Base-by-base conservation (phyloP, 2,113 vertebrate genomes). In the Rhynchomys soricoides region DNA sequence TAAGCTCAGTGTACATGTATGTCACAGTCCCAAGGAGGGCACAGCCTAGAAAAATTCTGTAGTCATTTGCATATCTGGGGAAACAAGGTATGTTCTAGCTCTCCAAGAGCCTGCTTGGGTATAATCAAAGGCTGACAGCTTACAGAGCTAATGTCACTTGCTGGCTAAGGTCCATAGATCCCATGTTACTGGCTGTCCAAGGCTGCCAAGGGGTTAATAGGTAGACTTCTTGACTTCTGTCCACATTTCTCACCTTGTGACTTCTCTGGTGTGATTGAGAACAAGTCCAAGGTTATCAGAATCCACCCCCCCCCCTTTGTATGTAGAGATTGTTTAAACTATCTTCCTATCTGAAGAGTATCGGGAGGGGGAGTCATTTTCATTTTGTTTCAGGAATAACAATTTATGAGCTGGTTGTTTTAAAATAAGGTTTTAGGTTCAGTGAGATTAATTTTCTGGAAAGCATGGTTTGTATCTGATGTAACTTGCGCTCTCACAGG, bases 1-100 rank as follows among this genome's bases (percentile, higher is more conserved):
- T 0, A 0, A 16, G 21, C 29, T 45, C 37, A 2, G 16, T 3
- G 26, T n/a, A 7, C 0, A 0, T 13, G 88, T 19, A 8, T 40
- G 52, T 37, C 8, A 2, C 9, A 9, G 71, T 26, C 17, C 11
- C 26, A 1, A 22, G 21, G 9, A 78, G n/a, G 74, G 6, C 0
- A 37, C 3, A 57, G 13, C 3, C 19, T 16, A 82, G 52, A 37
- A 6, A 37, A 24, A 15, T 43, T 5, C 5, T 21, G n/a, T 13
- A 15, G 37, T 57, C 59, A 37, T 22, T 16, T 11, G 37, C 11
- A 29, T 50, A 43, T 16, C 7, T 26, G 17, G 40, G 68, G 40
- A 45, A 85, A 11, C 19, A 22, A 48, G n/a, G 43, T 40, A 15
- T 13, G 3, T 3, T 10, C 45, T 26, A 37, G 50, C n/a, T 31